phyloP scores from a whole-genome alignment of 2,113 vertebrate genomes.

The Corynorhinus townsendii region DNA sequence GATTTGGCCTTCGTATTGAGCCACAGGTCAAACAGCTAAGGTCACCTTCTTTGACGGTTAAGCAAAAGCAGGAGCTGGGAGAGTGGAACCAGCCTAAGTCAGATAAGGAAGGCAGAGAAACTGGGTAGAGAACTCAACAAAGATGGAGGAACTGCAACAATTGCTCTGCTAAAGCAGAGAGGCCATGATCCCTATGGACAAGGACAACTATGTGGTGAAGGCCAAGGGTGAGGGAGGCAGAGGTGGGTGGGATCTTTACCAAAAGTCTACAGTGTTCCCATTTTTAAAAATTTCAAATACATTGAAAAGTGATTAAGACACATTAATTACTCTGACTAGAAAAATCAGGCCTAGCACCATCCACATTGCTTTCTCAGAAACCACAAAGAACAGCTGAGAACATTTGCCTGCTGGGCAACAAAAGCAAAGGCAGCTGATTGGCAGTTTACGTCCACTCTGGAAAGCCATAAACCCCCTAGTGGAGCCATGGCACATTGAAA shows the following conservation, averaged over 20 bases:
- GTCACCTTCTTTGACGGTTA: not conserved
- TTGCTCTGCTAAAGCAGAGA: not conserved
- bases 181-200: too few species aligned
- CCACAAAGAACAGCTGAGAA: not conserved
- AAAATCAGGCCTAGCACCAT: not conserved
- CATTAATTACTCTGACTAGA: not conserved
- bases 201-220: too few species aligned
- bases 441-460: not conserved
- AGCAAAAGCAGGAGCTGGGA: not conserved
- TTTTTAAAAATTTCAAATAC: too few species aligned
- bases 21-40: not conserved
- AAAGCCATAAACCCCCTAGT: not conserved
- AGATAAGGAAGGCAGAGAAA: not conserved
- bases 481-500: not conserved
- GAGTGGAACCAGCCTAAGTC: not conserved
- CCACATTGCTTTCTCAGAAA: not conserved
- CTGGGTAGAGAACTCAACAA: not conserved
- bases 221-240: too few species aligned
- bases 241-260: too few species aligned
- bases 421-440: not conserved
- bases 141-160: too few species aligned
- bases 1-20: not conserved
- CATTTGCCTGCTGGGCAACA: not conserved
- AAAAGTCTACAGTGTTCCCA: too few species aligned
- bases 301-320: not conserved